Base-by-base conservation (phyloP, 1,140 invertebrate species). In the Aricia agestis region DNA sequence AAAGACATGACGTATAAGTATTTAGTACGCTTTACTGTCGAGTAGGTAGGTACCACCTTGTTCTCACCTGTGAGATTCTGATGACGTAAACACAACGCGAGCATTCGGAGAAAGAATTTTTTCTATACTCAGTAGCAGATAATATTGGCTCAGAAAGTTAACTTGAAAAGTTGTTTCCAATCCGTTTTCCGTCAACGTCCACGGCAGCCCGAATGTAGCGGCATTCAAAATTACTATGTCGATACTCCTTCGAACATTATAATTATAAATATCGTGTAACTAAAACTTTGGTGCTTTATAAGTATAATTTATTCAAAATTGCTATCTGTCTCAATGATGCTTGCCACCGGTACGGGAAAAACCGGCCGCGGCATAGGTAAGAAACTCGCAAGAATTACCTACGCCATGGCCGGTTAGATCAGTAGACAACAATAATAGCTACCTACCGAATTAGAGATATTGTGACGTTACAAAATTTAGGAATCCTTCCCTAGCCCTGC, bases 221-320 rank as follows among this genome's bases (percentile, higher is more conserved):
- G 98, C 98, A 93, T 99, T 99, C 67, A 98, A 90, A 75, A 99
- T 96, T 13, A 99, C 92, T 59, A 97, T 95, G 83, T 99, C 94
- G 45, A 99, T 92, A 76, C 94, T 94, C 78, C 97, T 98, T 79
- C 76, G 91, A 91, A 75, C 18, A 15, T 57, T 31, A 36, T 36
- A 36, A 15, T 57, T 31, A 36, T 36, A 36, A 36, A 36, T 70
- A 63, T 17, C 7, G 45, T 31, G 36, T n/a, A 69, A 63, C 13
- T 69, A 41, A 17, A 25, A 25, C 25, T 25, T 25, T 25, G 3
- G 25, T 25, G 25, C 25, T 25, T 25, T 25, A 25, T 25, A 25
- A 25, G 1, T 25, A 25, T 25, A 25, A 25, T 25, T 25, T 25
- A 25, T 25, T 25, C 25, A 25, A 25, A 25, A 25, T 25, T 25